Base-by-base conservation (phyloP, 2,113 vertebrate genomes). In the Dolichotis patagonum region DNA sequence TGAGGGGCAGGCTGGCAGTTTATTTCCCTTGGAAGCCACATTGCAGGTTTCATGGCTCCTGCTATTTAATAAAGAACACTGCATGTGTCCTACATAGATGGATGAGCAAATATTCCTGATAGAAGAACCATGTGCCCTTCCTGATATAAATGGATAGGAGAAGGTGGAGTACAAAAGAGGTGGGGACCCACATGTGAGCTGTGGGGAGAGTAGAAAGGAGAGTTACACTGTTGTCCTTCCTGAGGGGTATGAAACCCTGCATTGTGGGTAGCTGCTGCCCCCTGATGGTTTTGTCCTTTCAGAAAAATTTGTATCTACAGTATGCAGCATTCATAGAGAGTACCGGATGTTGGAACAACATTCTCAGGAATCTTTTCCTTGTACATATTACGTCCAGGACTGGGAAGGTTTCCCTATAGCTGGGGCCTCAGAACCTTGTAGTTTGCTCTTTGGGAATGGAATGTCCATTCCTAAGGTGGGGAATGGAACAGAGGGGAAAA, bases 11-110 rank as follows among this genome's bases (percentile, higher is more conserved):
- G 75, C 83, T 24, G 16, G 52, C 35, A 46, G 88, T 94, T 97
- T 91, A 97, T 98, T 98, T 98, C 88, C 95, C 95, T 87, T 97
- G 96, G 97, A 97, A 97, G 96, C 78, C 52, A 63, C 41, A 0
- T 81, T 63, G 43, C 94, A 84, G 73, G 67, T 69, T 90, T 65
- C 41, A 38, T 1, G 2, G 81, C 56, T 86, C 85, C 80, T 69
- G 89, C 86, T 96, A 35, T 97, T 96, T 98, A 97, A 97, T 98
- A 98, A 98, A 98, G 88, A 95, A 89, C 93, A 0, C 96, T 67
- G 92, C 94, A 0, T 96, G 96, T 77, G 90, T 96, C 92, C 96
- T 71, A 85, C 52, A 73, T 58, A 96, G 96, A 97, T 96, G 92
- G 90, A 98, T 96, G 96, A 93, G 83, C 73, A 96, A 96, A 96